A percentile compares a stretch with the other conserved stretches of the same genome.
These are phyloP conservation scores for Rhinopomastus cyanomelas DNA, from an alignment of 2,113 vertebrate genomes.

Conservation along the genomic window DNA sequence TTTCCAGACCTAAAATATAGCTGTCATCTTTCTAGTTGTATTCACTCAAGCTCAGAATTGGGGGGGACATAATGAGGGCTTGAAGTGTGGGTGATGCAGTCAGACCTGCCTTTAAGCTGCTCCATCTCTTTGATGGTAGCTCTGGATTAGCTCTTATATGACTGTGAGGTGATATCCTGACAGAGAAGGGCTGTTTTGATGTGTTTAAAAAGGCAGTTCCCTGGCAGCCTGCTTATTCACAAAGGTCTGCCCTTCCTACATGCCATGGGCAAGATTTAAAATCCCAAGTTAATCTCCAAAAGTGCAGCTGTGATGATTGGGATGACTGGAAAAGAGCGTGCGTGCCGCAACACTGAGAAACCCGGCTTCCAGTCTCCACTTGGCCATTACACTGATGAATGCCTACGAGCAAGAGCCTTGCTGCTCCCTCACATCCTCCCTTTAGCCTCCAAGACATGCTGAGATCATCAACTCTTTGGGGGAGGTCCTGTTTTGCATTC, in stretches of 20 bases:
- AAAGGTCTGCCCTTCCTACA: background rate
- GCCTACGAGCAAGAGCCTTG: background rate
- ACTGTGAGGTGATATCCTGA: background rate
- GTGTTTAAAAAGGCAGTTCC: background rate
- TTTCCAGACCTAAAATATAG: background rate
- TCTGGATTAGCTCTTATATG: background rate
- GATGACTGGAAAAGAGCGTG: background rate
- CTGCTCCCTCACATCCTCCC: background rate
- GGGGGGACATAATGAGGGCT: background rate
- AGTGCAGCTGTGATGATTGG: background rate
- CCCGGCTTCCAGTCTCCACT: background rate
- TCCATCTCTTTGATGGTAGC: background rate
- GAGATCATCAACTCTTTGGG: background rate
- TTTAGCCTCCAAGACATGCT: background rate
- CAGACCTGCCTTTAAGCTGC: background rate
- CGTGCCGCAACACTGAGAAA: background rate
- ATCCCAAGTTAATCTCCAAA: background rate
- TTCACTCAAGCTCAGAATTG: background rate
- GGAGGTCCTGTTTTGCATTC: background rate
- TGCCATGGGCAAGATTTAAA: rapidly evolving
- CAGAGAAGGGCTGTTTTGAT: background rate
- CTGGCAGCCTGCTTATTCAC: background rate
- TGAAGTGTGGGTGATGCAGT: background rate
- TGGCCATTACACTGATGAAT: background rate
- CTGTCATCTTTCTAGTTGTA: background rate